Conservation (phyloP, 2,888 invertebrate genomes). For the Diaperis boleti region DNA sequence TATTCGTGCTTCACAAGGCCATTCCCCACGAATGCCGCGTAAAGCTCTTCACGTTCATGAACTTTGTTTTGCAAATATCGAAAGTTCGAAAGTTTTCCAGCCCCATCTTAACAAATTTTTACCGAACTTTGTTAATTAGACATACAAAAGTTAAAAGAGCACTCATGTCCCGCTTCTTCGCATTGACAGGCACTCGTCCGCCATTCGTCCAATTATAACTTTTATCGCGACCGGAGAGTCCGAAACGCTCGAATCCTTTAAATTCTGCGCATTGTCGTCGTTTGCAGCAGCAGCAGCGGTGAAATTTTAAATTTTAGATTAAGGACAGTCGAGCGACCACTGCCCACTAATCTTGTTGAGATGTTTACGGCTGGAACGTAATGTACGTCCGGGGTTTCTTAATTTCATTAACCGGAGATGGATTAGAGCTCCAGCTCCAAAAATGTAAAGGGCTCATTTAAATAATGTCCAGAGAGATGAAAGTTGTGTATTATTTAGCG, state of each 20-base stretch:
- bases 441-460: not conserved
- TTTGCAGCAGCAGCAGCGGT: not conserved
- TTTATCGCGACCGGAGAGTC: not conserved
- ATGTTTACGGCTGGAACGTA: not conserved
- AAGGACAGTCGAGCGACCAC: constrained; percentile 1
- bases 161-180: not conserved
- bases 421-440: not conserved
- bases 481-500: constrained; percentile 2
- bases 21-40: no score
- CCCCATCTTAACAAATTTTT: not conserved
- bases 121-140: not conserved
- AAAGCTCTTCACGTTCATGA: no score
- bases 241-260: not conserved
- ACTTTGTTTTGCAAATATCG: no score
- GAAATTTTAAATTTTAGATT: constrained; percentile 17
- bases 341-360: constrained; percentile 9
- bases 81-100: constrained; percentile 4
- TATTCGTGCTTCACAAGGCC: no score
- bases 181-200: not conserved
- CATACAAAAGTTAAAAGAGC: not conserved
- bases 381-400: constrained; percentile 1
- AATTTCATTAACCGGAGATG: constrained; percentile 7
- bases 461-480: constrained; percentile 2
- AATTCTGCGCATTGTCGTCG: not conserved
- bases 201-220: constrained; percentile 12